phyloP scores from a whole-genome alignment of 2,113 vertebrate genomes.

The Fregata magnificens region DNA sequence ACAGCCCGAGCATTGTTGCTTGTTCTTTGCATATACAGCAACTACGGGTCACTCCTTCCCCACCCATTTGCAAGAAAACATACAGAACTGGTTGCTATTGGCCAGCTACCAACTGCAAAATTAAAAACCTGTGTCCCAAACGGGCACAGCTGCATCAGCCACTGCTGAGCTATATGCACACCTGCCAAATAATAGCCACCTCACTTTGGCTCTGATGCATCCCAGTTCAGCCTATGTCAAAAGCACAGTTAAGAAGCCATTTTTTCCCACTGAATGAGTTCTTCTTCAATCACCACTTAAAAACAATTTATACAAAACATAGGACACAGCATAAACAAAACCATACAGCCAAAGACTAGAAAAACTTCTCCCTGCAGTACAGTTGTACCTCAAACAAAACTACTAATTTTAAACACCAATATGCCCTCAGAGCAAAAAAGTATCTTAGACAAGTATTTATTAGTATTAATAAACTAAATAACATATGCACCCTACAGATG shows the following conservation, averaged over 20 bases:
- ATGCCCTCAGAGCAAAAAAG: not conserved
- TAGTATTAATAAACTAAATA: not conserved
- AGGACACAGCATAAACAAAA: not conserved
- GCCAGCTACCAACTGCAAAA: not conserved
- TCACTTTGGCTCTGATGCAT: too few species aligned
- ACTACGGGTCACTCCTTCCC: not conserved
- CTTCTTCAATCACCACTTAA: not conserved
- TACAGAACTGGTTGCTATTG: not conserved
- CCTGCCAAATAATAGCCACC: not conserved
- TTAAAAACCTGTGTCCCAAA: conserved; percentile 21
- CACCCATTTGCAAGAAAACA: not conserved
- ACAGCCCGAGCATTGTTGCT: fast-evolving
- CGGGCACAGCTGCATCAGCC: not conserved
- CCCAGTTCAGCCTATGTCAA: not conserved
- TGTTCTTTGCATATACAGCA: not conserved
- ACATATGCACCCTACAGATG: not conserved
- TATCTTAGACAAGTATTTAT: not conserved
- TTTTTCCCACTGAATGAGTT: not conserved
- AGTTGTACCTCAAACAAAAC: not conserved
- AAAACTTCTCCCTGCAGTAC: not conserved
- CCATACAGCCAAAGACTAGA: not conserved
- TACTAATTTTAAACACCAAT: not conserved
- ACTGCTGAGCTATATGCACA: not conserved
- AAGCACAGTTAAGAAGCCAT: not conserved
- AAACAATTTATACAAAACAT: not conserved